These are phyloP conservation scores for Cremastobaeus sp. DNA, from an alignment of 2,888 invertebrate genomes.

Conservation along the genomic window DNA sequence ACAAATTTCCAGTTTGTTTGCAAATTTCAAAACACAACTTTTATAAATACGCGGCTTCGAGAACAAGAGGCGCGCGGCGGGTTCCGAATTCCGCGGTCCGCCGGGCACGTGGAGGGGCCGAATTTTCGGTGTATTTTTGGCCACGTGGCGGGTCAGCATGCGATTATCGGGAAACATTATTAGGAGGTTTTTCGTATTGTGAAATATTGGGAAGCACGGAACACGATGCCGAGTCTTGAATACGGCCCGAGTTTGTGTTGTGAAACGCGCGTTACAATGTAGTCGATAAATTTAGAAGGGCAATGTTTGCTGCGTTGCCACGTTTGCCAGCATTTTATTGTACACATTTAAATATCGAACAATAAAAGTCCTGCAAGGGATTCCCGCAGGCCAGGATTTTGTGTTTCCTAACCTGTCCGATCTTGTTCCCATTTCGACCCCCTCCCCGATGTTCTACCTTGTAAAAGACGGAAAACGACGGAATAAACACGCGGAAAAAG, in stretches of 20 bases:
- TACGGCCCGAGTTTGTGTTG: conserved; percentile 50
- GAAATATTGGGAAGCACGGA: conserved; percentile 27
- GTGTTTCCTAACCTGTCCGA: no score
- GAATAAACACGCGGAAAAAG: no score
- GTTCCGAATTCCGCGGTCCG: no score
- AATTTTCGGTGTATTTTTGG: conserved; percentile 18
- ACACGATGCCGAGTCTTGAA: conserved; percentile 39
- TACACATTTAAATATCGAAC: conserved; percentile 35
- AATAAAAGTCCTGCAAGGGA: conserved; percentile 10
- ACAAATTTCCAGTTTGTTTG: no score
- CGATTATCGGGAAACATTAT: conserved; percentile 46
- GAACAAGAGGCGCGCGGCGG: neutral
- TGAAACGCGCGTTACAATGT: conserved; percentile 55
- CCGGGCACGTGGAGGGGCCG: neutral
- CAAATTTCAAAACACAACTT: no score
- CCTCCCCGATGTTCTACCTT: no score
- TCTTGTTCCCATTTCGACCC: conserved; percentile 7
- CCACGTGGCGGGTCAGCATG: conserved; percentile 7
- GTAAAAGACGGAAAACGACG: no score
- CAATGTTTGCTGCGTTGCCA: conserved; percentile 59
- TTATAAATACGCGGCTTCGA: neutral
- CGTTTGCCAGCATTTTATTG: conserved; percentile 48
- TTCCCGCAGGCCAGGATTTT: neutral
- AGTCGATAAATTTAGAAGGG: conserved; percentile 60
- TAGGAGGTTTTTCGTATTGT: conserved; percentile 51